Percentiles rank a stretch among this genome's conserved stretches.
These are phyloP conservation scores for Rissa tridactyla DNA, from an alignment of 2,113 vertebrate species.

Conservation along the genomic window DNA sequence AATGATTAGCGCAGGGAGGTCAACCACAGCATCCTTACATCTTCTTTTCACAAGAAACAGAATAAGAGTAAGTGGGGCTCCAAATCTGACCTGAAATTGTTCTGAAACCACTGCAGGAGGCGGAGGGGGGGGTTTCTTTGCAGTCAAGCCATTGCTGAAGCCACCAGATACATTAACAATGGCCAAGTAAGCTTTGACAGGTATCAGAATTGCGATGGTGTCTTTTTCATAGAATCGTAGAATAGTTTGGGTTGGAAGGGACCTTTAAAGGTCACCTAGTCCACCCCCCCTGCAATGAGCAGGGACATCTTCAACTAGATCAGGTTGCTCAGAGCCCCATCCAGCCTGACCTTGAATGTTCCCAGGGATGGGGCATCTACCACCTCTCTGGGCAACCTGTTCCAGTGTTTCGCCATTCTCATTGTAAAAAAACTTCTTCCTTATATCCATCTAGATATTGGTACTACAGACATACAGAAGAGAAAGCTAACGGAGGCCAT, in stretches of 20 bases:
- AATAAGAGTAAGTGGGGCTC: neutral
- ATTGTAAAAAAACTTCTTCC: neutral
- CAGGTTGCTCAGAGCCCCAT: neutral
- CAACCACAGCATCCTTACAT: neutral
- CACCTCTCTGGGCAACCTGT: neutral
- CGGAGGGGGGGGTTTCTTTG: neutral
- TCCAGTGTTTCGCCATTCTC: neutral
- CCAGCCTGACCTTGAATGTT: neutral
- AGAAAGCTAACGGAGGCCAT: constrained; percentile 91
- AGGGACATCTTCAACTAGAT: neutral
- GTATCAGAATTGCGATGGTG: neutral
- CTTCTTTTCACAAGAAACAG: neutral
- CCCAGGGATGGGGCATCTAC: neutral
- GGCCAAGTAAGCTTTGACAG: neutral
- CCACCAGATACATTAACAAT: neutral
- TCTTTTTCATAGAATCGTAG: neutral
- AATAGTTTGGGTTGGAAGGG: neutral
- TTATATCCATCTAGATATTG: constrained; percentile 77
- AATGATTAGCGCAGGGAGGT: neutral
- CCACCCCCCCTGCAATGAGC: neutral
- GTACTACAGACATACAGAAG: constrained; percentile 85
- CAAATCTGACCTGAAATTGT: neutral
- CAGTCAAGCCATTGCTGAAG: neutral
- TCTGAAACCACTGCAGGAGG: neutral
- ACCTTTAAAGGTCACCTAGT: neutral